A percentile compares a stretch with the other conserved stretches of the same genome.
Conservation (phyloP, 37 sponge, comb jelly and placozoan genomes). For the Ephydatia muelleri region DNA sequence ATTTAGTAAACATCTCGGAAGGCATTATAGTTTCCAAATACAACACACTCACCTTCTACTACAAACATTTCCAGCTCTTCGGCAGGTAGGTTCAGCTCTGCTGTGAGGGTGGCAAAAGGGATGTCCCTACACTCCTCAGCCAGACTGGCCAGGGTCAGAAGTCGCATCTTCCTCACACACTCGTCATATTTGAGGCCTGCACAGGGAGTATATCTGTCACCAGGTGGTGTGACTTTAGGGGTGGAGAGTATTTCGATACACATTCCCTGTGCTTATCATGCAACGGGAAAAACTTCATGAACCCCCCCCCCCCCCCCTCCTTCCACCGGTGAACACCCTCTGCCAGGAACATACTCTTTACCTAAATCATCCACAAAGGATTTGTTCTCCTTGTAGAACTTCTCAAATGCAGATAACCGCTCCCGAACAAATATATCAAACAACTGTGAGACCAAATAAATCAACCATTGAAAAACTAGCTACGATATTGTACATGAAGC, state of each 20-base stretch:
- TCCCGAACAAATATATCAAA: conserved; percentile 51
- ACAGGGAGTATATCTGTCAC: too few species aligned
- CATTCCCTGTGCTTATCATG: too few species aligned
- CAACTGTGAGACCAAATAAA: conserved; percentile 24
- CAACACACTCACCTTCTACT: conserved; percentile 68
- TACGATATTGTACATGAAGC: too few species aligned
- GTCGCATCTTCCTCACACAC: conserved; percentile 63
- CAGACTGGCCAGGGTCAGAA: conserved; percentile 58
- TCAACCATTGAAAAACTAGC: neutral
- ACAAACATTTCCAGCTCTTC: conserved; percentile 49
- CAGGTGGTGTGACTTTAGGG: too few species aligned
- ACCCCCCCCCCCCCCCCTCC: neutral
- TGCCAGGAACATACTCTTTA: neutral
- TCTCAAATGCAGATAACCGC: conserved; percentile 28
- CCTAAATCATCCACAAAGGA: conserved; percentile 4
- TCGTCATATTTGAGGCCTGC: conserved; percentile 19
- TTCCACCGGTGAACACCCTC: neutral
- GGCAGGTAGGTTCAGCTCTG: conserved; percentile 39
- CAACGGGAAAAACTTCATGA: too few species aligned
- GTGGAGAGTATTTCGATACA: too few species aligned
- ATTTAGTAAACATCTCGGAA: too few species aligned
- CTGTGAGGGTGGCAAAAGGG: conserved; percentile 20
- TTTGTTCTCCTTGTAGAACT: conserved; percentile 41
- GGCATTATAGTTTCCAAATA: too few species aligned
- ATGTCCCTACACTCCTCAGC: conserved; percentile 40